phyloP scores from a whole-genome alignment of 1,140 invertebrate genomes.

The Armadillidium nasatum region DNA sequence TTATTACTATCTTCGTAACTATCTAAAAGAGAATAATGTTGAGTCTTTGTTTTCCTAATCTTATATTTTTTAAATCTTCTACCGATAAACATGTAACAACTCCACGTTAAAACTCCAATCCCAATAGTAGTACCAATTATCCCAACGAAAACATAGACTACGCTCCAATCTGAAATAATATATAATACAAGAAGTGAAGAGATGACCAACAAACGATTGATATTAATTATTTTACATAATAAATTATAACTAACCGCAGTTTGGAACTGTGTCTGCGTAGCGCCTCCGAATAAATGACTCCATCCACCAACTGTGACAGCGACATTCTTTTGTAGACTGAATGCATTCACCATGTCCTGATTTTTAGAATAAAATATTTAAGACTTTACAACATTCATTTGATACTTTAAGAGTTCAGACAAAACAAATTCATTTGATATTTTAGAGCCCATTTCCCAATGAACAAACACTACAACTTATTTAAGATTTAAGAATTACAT shows the following conservation, averaged over 20 bases:
- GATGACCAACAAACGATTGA: too few relatives aligned
- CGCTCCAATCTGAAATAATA: neutral
- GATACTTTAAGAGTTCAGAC: too few relatives aligned
- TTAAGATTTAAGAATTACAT: too few relatives aligned
- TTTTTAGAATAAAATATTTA: too few relatives aligned
- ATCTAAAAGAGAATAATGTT: neutral
- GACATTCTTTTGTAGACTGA: constrained; percentile 71
- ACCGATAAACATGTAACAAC: neutral
- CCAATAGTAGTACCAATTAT: neutral
- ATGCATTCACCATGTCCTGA: constrained; percentile 79
- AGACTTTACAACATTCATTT: too few relatives aligned
- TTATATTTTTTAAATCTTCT: neutral
- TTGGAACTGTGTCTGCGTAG: constrained; percentile 62
- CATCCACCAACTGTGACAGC: constrained; percentile 96
- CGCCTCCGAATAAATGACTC: constrained; percentile 64
- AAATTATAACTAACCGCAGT: constrained; percentile 72
- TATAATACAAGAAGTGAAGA: too few relatives aligned
- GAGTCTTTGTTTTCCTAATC: neutral
- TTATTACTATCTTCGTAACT: neutral
- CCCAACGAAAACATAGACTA: neutral
- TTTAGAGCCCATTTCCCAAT: too few relatives aligned
- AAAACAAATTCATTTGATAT: too few relatives aligned
- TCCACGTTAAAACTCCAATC: neutral
- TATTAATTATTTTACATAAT: too few relatives aligned
- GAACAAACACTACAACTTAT: too few relatives aligned